Evolutionary conservation across 2,888 invertebrate species (phyloP), one percentile per base, ranked within the genome.

Genomic region (Standfussiana lucernea): DNA sequence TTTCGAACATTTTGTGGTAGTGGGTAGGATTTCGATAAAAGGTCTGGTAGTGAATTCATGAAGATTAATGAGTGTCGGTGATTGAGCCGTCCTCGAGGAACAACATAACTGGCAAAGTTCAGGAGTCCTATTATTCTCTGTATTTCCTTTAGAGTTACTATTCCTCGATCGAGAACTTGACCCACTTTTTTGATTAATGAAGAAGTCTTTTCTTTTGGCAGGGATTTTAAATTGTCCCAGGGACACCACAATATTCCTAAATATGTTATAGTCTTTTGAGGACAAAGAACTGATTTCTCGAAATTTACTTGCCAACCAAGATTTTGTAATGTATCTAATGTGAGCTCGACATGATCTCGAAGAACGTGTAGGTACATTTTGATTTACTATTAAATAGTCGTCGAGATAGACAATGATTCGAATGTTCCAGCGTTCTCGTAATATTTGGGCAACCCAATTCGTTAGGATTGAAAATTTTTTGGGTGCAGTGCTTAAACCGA

Each of bases 221-320:
- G 76, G 18, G 65, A 40, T 71, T 76, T 76, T 47, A 32, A 28
- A 40, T 71, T 76, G 59, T 59, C 42, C 83, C 82, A 85, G 2
- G 86, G 64, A 37, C 79, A 69, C 86, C 86, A 87, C 1, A 64
- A 10, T 13, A 86, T 69, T 4, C 84, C 86, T 28, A 84, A 73
- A 71, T 79, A 88, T 35, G 24, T 35, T 11, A 62, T n/a, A 47
- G 24, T 69, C 18, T 65, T 82, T 69, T 79, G 75, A 35, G 88
- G 84, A n/a, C 24, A 40, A 10, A 83, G 67, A 0, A 82, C 42
- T 0, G 86, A 86, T 62, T 86, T 86, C 21, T 73, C 42, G 70
- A 45, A 78, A 72, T 86, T 86, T 24, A 61, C 24, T 61, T 35
- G 61, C 35, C 61, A 61, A 61, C 59, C 35, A 35, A 35, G 35